Evolutionary conservation across 2,113 vertebrate species (phyloP).

Genomic region (Acrocephalus arundinaceus): DNA sequence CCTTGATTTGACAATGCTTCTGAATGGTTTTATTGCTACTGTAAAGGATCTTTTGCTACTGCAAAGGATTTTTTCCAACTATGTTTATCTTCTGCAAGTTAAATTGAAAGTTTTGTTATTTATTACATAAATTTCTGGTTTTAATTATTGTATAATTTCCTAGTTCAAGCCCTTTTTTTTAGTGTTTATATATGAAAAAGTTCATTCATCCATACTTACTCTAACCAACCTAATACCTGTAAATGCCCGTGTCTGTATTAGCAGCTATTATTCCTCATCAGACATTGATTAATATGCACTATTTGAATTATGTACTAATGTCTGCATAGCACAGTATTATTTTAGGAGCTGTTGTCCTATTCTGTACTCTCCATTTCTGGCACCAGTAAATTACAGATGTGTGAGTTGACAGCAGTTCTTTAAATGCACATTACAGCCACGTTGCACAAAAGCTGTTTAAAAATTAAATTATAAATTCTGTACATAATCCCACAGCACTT

Average conservation of each 20-base stretch:
- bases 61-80: background rate
- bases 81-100: background rate
- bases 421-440: conserved; percentile 40
- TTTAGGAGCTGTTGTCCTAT: conserved; percentile 43
- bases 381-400: background rate
- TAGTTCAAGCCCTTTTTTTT: background rate
- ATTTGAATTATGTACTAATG: conserved; percentile 51
- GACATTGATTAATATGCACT: conserved; percentile 64
- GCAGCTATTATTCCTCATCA: conserved; percentile 52
- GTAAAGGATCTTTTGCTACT: background rate
- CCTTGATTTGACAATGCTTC: conserved; percentile 1
- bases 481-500: conserved; percentile 35
- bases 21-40: conserved; percentile 10
- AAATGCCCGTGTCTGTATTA: conserved; percentile 40
- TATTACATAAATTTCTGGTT: background rate
- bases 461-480: conserved; percentile 1
- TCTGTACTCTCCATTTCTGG: conserved; percentile 18
- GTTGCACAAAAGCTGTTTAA: conserved; percentile 45
- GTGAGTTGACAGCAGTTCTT: conserved; percentile 36
- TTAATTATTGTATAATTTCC: background rate
- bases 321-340: conserved; percentile 56
- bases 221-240: conserved; percentile 27
- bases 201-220: background rate
- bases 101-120: background rate
- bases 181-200: conserved; percentile 21